These are phyloP conservation scores for Cheilosia variabilis DNA, from an alignment of 2,888 invertebrate genomes.

Conservation along the genomic window DNA sequence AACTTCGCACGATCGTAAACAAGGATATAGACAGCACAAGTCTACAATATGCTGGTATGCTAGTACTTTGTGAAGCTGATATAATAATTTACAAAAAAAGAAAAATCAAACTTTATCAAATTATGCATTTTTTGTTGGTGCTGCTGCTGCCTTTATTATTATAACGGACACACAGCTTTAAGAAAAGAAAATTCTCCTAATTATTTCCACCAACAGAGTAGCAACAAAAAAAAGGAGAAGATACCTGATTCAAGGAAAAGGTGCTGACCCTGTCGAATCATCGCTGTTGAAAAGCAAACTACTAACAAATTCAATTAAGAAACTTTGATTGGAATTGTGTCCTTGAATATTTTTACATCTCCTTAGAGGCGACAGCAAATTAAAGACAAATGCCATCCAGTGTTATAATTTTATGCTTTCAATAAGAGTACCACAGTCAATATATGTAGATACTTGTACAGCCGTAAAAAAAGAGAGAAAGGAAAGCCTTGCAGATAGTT, in stretches of 20 bases:
- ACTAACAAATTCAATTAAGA: conserved; percentile 71
- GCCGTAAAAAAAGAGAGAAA: conserved; percentile 1
- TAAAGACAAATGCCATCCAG: conserved; percentile 24
- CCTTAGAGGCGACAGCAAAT: conserved; percentile 21
- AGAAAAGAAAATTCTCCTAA: conserved; percentile 30
- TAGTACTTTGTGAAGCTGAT: conserved; percentile 11
- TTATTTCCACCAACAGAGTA: conserved; percentile 35
- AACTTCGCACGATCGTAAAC: conserved; percentile 41
- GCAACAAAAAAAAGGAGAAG: not conserved
- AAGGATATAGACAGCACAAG: not conserved
- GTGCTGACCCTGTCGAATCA: conserved; percentile 38
- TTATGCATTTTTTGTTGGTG: conserved; percentile 29
- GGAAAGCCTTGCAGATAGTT: not conserved
- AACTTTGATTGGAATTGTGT: conserved; percentile 71
- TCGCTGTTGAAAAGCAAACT: conserved; percentile 49
- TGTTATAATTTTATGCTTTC: conserved; percentile 58
- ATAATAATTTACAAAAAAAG: conserved; percentile 25
- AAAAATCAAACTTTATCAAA: conserved; percentile 32
- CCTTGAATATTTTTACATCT: conserved; percentile 68
- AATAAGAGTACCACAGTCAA: conserved; percentile 1
- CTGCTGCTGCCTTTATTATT: not conserved
- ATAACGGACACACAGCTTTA: conserved; percentile 28
- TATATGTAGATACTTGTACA: conserved; percentile 17
- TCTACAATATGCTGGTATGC: not conserved
- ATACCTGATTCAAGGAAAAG: conserved; percentile 11